These are phyloP conservation scores for Mesorhabditis spiculigera DNA, from an alignment of 2,888 invertebrate genomes.

Conservation along the genomic window DNA sequence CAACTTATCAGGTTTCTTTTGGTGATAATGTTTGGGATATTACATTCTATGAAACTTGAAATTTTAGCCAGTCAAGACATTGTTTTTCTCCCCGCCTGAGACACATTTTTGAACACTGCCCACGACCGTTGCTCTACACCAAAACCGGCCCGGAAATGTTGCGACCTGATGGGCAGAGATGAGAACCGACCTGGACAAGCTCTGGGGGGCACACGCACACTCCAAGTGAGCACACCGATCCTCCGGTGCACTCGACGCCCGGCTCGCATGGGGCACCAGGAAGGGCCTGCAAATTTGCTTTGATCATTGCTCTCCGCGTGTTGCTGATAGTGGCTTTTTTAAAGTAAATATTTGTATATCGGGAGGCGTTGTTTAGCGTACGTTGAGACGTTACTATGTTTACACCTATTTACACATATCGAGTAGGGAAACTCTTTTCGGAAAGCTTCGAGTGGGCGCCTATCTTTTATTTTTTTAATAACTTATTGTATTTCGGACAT, in stretches of 20 bases:
- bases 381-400: too few relatives aligned
- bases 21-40: too few relatives aligned
- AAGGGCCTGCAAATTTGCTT: constrained; percentile 20
- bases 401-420: too few relatives aligned
- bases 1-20: too few relatives aligned
- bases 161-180: neutral
- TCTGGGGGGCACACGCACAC: constrained; percentile 57
- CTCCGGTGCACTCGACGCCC: constrained; percentile 56
- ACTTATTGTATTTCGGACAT: neutral
- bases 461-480: too few relatives aligned
- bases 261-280: constrained; percentile 45
- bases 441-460: too few relatives aligned
- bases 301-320: neutral
- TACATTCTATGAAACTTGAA: too few relatives aligned
- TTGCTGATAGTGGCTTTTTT: neutral
- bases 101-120: neutral
- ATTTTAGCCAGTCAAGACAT: neutral
- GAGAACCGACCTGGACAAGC: constrained; percentile 39
- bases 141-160: too few relatives aligned
- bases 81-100: neutral
- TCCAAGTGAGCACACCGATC: constrained; percentile 56
- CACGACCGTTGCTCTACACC: neutral
- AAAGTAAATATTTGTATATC: neutral
- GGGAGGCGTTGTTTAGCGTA: too few relatives aligned
- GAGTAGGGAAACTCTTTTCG: too few relatives aligned